phyloP scores from a whole-genome alignment of 64 coral and sea anemone species.

The Catalaphyllia jardinei region DNA sequence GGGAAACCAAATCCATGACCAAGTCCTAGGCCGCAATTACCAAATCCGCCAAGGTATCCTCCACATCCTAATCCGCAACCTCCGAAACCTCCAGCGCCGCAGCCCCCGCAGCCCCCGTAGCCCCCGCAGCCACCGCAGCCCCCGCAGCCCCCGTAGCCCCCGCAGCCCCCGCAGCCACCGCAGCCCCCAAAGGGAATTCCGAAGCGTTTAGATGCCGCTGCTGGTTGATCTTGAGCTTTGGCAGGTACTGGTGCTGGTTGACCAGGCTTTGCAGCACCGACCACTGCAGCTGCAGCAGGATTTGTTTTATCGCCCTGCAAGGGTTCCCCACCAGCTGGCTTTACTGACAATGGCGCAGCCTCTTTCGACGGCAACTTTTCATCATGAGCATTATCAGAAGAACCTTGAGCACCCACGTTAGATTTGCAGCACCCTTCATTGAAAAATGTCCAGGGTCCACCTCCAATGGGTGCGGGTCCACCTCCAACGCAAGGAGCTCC shows the following conservation, averaged over 20 bases:
- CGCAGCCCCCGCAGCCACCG: slow-evolving; percentile 14
- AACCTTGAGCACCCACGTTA: slow-evolving; percentile 17
- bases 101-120: slow-evolving; percentile 21
- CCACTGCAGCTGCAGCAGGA: not conserved
- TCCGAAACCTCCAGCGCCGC: not conserved
- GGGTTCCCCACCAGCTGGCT: not conserved
- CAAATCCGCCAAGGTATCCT: not conserved
- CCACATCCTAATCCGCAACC: slow-evolving; percentile 3
- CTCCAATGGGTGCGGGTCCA: not conserved
- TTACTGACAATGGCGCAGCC: slow-evolving; percentile 21
- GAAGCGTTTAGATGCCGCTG: not conserved
- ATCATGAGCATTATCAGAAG: slow-evolving; percentile 25
- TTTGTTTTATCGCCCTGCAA: too few relatives aligned
- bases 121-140: slow-evolving; percentile 27
- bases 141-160: not conserved
- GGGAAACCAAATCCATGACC: too few relatives aligned
- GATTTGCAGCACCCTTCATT: slow-evolving; percentile 45
- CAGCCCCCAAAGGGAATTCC: slow-evolving; percentile 18
- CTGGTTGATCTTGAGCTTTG: not conserved
- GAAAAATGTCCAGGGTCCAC: slow-evolving; percentile 32
- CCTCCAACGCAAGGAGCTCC: not conserved
- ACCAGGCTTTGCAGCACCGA: not conserved
- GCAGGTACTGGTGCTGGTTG: not conserved
- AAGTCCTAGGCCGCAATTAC: not conserved
- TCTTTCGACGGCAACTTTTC: not conserved